Evolutionary conservation across 2,888 invertebrate species (phyloP).

Genomic region (Ophioninae sp.): DNA sequence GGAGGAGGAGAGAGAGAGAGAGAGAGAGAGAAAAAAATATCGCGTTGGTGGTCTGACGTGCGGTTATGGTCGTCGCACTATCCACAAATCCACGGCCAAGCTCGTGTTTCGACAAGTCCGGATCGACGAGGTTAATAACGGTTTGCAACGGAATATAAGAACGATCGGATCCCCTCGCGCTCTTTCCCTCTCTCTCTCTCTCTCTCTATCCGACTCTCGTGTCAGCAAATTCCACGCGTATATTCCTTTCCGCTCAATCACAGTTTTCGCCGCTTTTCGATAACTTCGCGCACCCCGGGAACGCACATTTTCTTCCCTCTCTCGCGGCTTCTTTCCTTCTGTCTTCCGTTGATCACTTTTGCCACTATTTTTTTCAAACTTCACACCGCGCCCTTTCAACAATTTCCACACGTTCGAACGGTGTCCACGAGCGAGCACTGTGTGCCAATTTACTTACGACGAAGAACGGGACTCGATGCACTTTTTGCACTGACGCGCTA

Average conservation of each 20-base stretch:
- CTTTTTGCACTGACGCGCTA: slow-evolving; percentile 57
- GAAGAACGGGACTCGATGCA: slow-evolving; percentile 21
- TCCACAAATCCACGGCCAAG: slow-evolving; percentile 26
- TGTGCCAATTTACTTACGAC: slow-evolving; percentile 38
- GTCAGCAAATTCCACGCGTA: slow-evolving; percentile 15
- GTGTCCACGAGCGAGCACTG: not conserved
- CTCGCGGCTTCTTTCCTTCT: slow-evolving; percentile 1
- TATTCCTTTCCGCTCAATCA: slow-evolving; percentile 60
- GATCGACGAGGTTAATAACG: slow-evolving; percentile 6
- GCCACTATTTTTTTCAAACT: slow-evolving; percentile 31
- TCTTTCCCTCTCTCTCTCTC: not conserved
- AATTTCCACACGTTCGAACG: not conserved
- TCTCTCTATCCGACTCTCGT: not conserved
- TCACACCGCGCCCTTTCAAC: not conserved
- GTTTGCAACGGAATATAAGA: slow-evolving; percentile 3
- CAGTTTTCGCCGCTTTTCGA: slow-evolving; percentile 71
- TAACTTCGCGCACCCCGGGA: slow-evolving; percentile 65
- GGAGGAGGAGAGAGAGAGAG: slow-evolving; percentile 42
- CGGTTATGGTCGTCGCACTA: slow-evolving; percentile 44
- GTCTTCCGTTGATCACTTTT: slow-evolving; percentile 45
- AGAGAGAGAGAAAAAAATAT: slow-evolving; percentile 27
- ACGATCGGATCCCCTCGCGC: not conserved
- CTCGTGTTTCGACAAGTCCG: slow-evolving; percentile 34
- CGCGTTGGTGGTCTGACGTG: slow-evolving; percentile 42
- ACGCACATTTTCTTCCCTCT: slow-evolving; percentile 65